phyloP scores from a whole-genome alignment of 2,888 invertebrate species.

The Drosophila peninsularis region DNA sequence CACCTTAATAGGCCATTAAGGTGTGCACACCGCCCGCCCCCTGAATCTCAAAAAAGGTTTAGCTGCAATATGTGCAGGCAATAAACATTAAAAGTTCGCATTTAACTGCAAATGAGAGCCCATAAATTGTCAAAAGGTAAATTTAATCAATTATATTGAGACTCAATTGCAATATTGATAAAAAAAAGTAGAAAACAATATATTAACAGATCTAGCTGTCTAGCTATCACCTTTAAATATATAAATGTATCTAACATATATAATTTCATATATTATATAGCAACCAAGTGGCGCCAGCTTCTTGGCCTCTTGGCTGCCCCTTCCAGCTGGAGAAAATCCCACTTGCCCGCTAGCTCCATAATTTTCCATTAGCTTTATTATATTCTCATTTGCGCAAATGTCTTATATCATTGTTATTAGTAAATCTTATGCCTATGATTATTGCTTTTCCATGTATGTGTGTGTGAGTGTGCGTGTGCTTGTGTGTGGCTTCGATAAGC shows the following conservation, averaged over 20 bases:
- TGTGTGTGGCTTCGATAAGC: slow-evolving; percentile 50
- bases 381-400: slow-evolving; percentile 76
- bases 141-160: slow-evolving; percentile 60
- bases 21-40: slow-evolving; percentile 12
- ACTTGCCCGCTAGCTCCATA: slow-evolving; percentile 41
- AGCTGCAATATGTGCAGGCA: slow-evolving; percentile 62
- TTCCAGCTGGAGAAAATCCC: slow-evolving; percentile 1
- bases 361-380: slow-evolving; percentile 81
- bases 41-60: slow-evolving; percentile 41
- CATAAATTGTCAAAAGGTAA: slow-evolving; percentile 51
- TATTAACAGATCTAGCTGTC: slow-evolving; percentile 7
- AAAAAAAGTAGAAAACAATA: not conserved
- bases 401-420: slow-evolving; percentile 80
- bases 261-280: not conserved
- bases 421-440: slow-evolving; percentile 73
- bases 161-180: slow-evolving; percentile 43
- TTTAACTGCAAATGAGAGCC: slow-evolving; percentile 51
- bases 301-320: not conserved
- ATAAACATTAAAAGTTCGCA: slow-evolving; percentile 61
- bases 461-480: slow-evolving; percentile 8
- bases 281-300: slow-evolving; percentile 29
- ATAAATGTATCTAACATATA: not conserved
- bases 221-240: slow-evolving; percentile 8
- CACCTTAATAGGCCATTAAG: slow-evolving; percentile 75
- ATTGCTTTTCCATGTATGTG: slow-evolving; percentile 40